Conservation (phyloP, 2,797 vertebrate genomes). For the Acanthiza pusilla region DNA sequence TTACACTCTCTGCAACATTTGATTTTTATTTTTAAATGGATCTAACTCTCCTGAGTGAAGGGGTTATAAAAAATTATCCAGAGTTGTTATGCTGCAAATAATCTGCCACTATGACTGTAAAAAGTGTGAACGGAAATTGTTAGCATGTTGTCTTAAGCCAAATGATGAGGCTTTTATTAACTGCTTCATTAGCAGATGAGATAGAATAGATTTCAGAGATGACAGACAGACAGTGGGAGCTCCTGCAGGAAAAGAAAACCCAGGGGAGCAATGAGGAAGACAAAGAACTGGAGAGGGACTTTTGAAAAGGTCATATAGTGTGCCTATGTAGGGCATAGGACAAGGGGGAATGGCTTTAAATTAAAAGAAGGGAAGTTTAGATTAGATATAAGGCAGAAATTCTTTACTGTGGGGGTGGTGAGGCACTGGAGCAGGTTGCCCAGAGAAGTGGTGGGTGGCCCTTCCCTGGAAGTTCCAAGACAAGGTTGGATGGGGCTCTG, state of each 20-base stretch:
- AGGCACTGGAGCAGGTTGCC: neutral
- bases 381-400: neutral
- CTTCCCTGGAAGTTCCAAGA: neutral
- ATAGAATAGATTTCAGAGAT: neutral
- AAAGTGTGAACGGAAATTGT: constrained; percentile 34
- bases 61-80: constrained; percentile 10
- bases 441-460: neutral
- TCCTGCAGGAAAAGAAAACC: neutral
- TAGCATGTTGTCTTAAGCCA: constrained; percentile 46
- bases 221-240: neutral
- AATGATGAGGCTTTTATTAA: constrained; percentile 41
- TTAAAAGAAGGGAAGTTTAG: neutral
- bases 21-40: constrained; percentile 17
- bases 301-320: neutral
- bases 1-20: neutral
- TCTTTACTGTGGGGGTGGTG: neutral
- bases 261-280: neutral
- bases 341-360: neutral
- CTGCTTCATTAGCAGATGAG: constrained; percentile 34
- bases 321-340: too few relatives aligned
- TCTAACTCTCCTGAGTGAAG: constrained; percentile 23
- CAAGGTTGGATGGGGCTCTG: neutral
- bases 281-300: neutral
- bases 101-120: constrained; percentile 29
- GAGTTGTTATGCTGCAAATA: constrained; percentile 34